Conservation (phyloP, 2,113 vertebrate species). For the Collichthys lucidus region DNA sequence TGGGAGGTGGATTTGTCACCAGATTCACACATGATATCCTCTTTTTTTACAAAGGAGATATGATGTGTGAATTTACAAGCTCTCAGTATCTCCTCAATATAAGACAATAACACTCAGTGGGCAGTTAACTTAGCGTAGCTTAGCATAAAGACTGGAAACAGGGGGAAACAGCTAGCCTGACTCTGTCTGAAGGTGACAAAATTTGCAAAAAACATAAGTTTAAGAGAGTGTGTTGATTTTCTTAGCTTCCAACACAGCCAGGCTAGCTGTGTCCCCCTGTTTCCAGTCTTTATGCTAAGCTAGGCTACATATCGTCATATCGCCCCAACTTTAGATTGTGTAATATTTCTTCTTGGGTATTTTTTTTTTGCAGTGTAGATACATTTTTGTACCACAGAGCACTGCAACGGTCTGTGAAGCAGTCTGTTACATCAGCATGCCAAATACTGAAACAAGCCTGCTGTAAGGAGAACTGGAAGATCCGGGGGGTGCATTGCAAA, state of each 20-base stretch:
- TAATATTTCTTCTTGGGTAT: background rate
- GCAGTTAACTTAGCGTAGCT: too few species aligned
- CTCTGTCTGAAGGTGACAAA: too few species aligned
- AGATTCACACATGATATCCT: too few species aligned
- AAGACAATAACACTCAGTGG: too few species aligned
- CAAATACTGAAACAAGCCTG: slow-evolving; percentile 67
- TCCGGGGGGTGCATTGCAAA: slow-evolving; percentile 60
- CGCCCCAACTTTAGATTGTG: background rate
- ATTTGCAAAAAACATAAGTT: too few species aligned
- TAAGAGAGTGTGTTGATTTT: too few species aligned
- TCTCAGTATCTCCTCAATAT: too few species aligned
- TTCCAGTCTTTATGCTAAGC: slow-evolving; percentile 3
- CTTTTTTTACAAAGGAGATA: too few species aligned
- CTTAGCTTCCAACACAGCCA: background rate
- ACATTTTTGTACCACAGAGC: slow-evolving; percentile 28
- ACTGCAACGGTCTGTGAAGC: slow-evolving; percentile 45
- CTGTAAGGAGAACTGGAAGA: slow-evolving; percentile 51
- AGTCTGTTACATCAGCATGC: slow-evolving; percentile 66
- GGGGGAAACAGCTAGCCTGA: too few species aligned
- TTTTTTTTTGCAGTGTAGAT: slow-evolving; percentile 57
- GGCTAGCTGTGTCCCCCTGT: background rate
- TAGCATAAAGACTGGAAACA: too few species aligned
- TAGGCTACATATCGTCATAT: background rate
- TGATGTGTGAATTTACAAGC: too few species aligned
- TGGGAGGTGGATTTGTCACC: too few species aligned